phyloP scores from a whole-genome alignment of 2,888 invertebrate genomes.

The Alloscopus bannaensis region DNA sequence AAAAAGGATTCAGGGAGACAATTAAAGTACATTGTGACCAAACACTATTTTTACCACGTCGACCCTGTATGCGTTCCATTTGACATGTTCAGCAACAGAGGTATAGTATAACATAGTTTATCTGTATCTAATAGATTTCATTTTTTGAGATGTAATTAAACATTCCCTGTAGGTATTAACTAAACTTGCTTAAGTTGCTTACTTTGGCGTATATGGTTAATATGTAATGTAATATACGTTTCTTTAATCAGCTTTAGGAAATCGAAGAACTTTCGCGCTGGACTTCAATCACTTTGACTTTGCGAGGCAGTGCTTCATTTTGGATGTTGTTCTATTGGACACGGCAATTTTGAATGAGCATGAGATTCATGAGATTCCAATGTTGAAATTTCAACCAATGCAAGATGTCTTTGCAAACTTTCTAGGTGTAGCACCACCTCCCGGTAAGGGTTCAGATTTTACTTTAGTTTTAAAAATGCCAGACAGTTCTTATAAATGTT shows the following conservation, averaged over 20 bases:
- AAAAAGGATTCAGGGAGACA: conserved; percentile 34
- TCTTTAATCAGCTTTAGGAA: conserved; percentile 49
- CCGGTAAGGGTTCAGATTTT: conserved; percentile 25
- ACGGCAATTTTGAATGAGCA: conserved; percentile 54
- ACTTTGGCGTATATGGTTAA: no score
- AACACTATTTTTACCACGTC: conserved; percentile 49
- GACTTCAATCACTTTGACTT: conserved; percentile 47
- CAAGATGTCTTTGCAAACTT: conserved; percentile 50
- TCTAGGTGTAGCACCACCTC: conserved; percentile 35
- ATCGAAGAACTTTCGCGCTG: conserved; percentile 45
- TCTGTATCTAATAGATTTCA: neutral
- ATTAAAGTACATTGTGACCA: conserved; percentile 52
- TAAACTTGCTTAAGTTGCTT: no score
- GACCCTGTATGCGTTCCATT: conserved; percentile 40
- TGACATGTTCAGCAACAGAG: conserved; percentile 42
- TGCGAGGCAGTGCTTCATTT: conserved; percentile 16
- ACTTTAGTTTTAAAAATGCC: neutral
- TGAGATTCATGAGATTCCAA: conserved; percentile 52
- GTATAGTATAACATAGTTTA: conserved; percentile 12
- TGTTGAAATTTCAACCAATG: neutral
- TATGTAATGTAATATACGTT: neutral
- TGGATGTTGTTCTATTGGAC: conserved; percentile 55
- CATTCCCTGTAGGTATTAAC: no score
- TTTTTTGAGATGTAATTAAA: neutral
- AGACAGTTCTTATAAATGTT: neutral